Evolutionary conservation across 2,888 invertebrate species (phyloP), one percentile per base, ranked within the genome.

Genomic region (Melieria crassipennis): DNA sequence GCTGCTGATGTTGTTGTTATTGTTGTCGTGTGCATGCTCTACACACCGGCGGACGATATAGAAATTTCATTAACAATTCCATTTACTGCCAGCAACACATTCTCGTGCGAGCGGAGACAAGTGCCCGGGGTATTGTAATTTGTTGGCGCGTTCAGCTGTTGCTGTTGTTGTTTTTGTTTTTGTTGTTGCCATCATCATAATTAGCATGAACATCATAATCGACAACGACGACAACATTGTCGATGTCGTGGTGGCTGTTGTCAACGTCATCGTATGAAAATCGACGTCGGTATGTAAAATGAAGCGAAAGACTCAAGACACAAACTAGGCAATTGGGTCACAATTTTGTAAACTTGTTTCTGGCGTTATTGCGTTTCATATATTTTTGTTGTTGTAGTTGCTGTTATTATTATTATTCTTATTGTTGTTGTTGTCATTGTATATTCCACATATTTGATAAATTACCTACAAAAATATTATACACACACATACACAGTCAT

Each of bases 281-380:
- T 66, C 72, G 71, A 70, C 75, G 72, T 30, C 3, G 30, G 30
- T 71, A 73, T 75, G 74, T 73, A 75, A 73, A 75, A 73, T 72
- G 72, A 76, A 73, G 73, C 30, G 30, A 30, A 30, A 30, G 30
- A 30, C 30, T 30, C 30, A 30, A 30, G 30, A 30, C 30, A 30
- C 73, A 75, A 78, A 79, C 81, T 85, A 78, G 84, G 84, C 81
- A 85, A 85, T 78, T 85, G 81, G 84, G 85, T 85, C 85, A 85
- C 80, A 83, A 80, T 83, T 85, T 84, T 82, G 83, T 83, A 84
- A 84, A 85, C 84, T 80, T 73, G 84, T 85, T 84, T 65, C 42
- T 10, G 9, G 9, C 7, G 58, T 58, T 58, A 30, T 58, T 1
- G n/a, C 7, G 30, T 30, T 30, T 46, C 48, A 48, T 47, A 9